A percentile compares a stretch with the other conserved stretches of the same genome.
Conservation (phyloP, 1,140 invertebrate genomes). For the Melitaea cinxia region DNA sequence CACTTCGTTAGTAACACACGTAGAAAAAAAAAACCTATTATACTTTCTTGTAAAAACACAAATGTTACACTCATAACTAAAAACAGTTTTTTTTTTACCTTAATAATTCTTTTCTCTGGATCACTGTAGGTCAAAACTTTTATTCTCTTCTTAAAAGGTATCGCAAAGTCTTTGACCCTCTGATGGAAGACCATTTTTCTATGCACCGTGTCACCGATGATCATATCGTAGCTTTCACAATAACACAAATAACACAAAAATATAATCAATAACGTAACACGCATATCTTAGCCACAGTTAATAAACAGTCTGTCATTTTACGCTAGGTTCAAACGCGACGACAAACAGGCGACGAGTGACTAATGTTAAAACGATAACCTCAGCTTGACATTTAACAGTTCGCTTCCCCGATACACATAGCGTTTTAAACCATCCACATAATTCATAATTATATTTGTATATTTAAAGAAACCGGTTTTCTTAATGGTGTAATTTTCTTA, state of each 20-base stretch:
- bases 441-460: neutral
- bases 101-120: slow-evolving; percentile 71
- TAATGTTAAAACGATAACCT: slow-evolving; percentile 59
- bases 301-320: slow-evolving; percentile 44
- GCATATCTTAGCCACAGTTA: slow-evolving; percentile 54
- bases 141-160: slow-evolving; percentile 76
- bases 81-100: no score
- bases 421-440: slow-evolving; percentile 23
- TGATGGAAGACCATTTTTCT: slow-evolving; percentile 78
- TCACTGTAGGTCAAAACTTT: slow-evolving; percentile 66
- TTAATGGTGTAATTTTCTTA: neutral
- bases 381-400: slow-evolving; percentile 30
- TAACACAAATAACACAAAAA: slow-evolving; percentile 51
- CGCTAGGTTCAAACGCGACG: slow-evolving; percentile 39
- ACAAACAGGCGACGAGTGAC: slow-evolving; percentile 49
- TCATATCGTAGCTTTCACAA: slow-evolving; percentile 66
- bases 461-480: slow-evolving; percentile 4
- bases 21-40: no score
- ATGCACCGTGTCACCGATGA: slow-evolving; percentile 72
- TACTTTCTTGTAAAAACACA: no score
- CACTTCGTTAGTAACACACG: no score
- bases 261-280: slow-evolving; percentile 51
- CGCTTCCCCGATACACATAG: slow-evolving; percentile 30
- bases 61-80: no score
- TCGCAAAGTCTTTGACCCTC: slow-evolving; percentile 73